Evolutionary conservation across 2,888 invertebrate species (phyloP), one percentile per base, ranked within the genome.

Genomic region (Sphaerophoria taeniata): DNA sequence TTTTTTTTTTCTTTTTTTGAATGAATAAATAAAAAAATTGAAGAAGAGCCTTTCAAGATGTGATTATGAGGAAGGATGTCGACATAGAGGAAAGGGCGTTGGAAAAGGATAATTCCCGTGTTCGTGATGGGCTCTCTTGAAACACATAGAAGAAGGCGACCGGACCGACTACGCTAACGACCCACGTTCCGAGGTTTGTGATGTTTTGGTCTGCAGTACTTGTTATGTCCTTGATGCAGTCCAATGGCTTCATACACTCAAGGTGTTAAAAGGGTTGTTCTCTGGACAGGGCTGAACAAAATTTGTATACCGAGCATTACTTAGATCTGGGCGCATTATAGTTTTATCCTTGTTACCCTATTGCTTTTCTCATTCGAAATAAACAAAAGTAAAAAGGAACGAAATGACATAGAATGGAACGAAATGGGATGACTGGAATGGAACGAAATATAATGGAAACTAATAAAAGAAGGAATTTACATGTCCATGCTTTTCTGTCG

Each of bases 1-100:
- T 74, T 70, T 43, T 67, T 11, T 24, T 24, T 24, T 2, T n/a
- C n/a, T 24, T 24, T 24, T 24, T 24, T 24, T 24, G 1, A 24
- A 2, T 24, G 24, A 24, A 24, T 24, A 2, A 24, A 24, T 24
- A 24, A 24, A 24, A n/a, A 67, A 80, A 79, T 74, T 79, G 74
- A 79, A 84, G 84, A 84, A 80, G 84, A 75, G 61, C 75, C 80
- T 74, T 84, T 84, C 79, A 80, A 75, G 75, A 84, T 69, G 70
- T 79, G 83, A 70, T 83, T 78, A 83, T 75, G n/a, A n/a, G n/a
- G n/a, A 71, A 79, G 83, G 60, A 79, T 67, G 67, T 75, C 75
- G 67, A 72, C 74, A 72, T 31, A 33, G 34, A 16, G 33, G n/a
- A 24, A n/a, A 34, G 39, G 9, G 39, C 33, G 55, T 16, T 53